Evolutionary conservation across 2,888 invertebrate species (phyloP).

Genomic region (Pyralis farinalis): DNA sequence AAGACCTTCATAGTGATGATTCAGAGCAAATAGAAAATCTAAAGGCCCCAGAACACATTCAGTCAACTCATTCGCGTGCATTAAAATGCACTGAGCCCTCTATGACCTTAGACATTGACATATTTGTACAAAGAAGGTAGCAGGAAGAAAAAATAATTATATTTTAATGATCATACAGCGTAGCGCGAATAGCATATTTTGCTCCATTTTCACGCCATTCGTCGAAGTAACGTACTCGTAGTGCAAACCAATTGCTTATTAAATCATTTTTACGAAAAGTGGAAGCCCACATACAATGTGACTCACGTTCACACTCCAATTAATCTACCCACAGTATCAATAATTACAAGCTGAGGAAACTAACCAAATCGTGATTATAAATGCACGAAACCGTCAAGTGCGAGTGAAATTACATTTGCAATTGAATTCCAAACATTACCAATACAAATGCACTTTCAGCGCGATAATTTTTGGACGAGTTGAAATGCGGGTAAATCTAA

Average conservation of each 20-base stretch:
- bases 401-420: conserved; percentile 54
- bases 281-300: conserved; percentile 58
- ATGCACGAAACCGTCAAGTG: conserved; percentile 61
- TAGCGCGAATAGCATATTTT: conserved; percentile 4
- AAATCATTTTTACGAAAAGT: conserved; percentile 61
- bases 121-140: conserved; percentile 26
- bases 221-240: background rate
- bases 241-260: conserved; percentile 28
- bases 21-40: conserved; percentile 46
- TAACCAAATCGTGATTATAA: conserved; percentile 61
- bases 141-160: conserved; percentile 16
- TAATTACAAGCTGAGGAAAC: conserved; percentile 61
- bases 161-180: too few species aligned
- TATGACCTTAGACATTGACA: conserved; percentile 11
- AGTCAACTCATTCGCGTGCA: too few species aligned
- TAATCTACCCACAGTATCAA: conserved; percentile 70
- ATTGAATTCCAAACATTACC: conserved; percentile 29
- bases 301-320: conserved; percentile 78
- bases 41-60: conserved; percentile 33
- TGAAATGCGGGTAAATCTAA: conserved; percentile 55
- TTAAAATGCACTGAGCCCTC: too few species aligned
- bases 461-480: conserved; percentile 24
- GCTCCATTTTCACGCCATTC: conserved; percentile 5
- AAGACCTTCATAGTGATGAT: conserved; percentile 46
- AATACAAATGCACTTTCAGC: conserved; percentile 21